phyloP scores from a whole-genome alignment of 2,797 vertebrate species.

The Enteromius unitaeniatus region DNA sequence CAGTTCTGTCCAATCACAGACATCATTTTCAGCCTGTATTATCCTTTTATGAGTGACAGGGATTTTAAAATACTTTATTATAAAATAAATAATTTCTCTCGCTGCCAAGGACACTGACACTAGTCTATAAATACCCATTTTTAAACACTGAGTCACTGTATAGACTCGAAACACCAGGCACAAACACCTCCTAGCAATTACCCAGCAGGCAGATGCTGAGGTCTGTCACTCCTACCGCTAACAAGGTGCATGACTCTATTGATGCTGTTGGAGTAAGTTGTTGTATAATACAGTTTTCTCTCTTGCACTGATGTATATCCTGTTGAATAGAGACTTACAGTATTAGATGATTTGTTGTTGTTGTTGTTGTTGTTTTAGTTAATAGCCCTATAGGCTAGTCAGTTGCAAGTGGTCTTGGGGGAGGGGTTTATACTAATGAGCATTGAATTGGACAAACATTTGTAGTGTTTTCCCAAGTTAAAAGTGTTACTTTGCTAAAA shows the following conservation, averaged over 20 bases:
- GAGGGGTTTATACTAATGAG: background rate
- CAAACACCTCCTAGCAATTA: slow-evolving; percentile 8
- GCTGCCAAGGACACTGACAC: slow-evolving; percentile 25
- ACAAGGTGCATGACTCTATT: slow-evolving; percentile 21
- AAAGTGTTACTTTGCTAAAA: background rate
- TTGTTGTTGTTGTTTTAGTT: background rate
- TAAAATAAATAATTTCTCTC: background rate
- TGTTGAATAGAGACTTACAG: background rate
- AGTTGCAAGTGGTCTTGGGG: background rate
- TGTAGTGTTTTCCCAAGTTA: background rate
- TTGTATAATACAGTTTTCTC: background rate
- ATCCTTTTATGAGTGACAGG: slow-evolving; percentile 36
- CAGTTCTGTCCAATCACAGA: slow-evolving; percentile 32
- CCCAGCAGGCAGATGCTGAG: slow-evolving; percentile 15
- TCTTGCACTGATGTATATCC: background rate
- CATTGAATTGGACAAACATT: background rate
- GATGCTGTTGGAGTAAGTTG: background rate
- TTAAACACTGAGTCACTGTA: slow-evolving; percentile 25
- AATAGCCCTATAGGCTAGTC: background rate
- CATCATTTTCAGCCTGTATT: slow-evolving; percentile 24
- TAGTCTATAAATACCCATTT: slow-evolving; percentile 31
- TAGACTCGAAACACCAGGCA: background rate
- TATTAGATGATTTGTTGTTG: background rate
- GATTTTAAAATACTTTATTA: slow-evolving; percentile 43
- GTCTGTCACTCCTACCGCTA: slow-evolving; percentile 22